Evolutionary conservation across 2,888 invertebrate species (phyloP).

Genomic region (Agriotes lineatus): DNA sequence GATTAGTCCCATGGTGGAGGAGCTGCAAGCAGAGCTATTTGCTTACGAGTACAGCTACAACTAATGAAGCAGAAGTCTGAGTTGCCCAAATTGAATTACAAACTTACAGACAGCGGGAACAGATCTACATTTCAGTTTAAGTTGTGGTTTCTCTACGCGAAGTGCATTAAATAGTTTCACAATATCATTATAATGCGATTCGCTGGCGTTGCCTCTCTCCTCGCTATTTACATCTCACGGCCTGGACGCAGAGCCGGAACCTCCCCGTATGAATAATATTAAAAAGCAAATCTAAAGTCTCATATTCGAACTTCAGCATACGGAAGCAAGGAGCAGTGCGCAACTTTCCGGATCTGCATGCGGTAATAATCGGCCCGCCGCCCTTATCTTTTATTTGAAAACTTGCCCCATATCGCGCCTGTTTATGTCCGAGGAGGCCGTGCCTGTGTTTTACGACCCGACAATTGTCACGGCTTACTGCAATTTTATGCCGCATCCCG

Average conservation of each 20-base stretch:
- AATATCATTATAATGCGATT: conserved; percentile 25
- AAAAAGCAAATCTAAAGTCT: conserved; percentile 34
- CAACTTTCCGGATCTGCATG: conserved; percentile 35
- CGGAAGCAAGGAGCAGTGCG: conserved; percentile 14
- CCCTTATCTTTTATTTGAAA: conserved; percentile 59
- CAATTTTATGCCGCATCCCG: conserved; percentile 33
- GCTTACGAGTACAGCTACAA: not conserved
- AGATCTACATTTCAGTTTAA: conserved; percentile 38
- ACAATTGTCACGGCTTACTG: conserved; percentile 51
- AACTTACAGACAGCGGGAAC: conserved; percentile 34
- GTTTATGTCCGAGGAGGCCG: conserved; percentile 56
- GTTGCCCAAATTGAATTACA: conserved; percentile 32
- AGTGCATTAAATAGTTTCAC: conserved; percentile 36
- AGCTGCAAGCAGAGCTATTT: not conserved
- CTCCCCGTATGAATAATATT: conserved; percentile 31
- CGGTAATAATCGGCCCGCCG: conserved; percentile 9
- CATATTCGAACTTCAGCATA: conserved; percentile 20
- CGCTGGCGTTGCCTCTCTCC: not conserved
- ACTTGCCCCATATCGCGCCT: conserved; percentile 58
- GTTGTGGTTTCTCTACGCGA: conserved; percentile 34
- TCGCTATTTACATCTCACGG: conserved; percentile 9
- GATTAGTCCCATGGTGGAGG: no score
- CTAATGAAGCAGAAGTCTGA: conserved; percentile 37
- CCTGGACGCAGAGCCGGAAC: conserved; percentile 14
- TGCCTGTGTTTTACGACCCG: conserved; percentile 57